A percentile compares a stretch with the other conserved stretches of the same genome.
Conservation (phyloP, 2,797 vertebrate genomes). For the Micromesistius poutassou region DNA sequence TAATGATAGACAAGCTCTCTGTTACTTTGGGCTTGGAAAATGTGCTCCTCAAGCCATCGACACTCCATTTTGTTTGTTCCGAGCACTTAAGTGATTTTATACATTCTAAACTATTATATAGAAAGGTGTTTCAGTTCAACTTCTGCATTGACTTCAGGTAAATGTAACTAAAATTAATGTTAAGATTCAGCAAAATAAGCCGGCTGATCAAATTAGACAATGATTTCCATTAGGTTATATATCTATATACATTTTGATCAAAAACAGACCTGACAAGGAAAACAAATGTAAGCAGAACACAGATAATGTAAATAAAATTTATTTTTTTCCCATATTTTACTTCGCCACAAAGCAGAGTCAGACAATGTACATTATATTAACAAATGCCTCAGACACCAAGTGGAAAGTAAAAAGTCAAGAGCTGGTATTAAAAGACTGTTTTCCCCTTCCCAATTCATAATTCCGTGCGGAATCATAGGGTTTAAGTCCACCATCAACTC, state of each 20-base stretch:
- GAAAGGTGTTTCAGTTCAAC: too few species aligned
- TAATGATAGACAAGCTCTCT: background rate
- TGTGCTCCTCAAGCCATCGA: background rate
- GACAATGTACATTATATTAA: slow-evolving; percentile 41
- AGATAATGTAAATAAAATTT: slow-evolving; percentile 67
- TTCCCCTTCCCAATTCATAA: slow-evolving; percentile 12
- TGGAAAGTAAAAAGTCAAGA: slow-evolving; percentile 6
- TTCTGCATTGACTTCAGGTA: too few species aligned
- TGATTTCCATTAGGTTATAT: background rate
- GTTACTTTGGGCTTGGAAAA: background rate
- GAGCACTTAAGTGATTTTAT: too few species aligned
- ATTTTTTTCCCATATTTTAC: slow-evolving; percentile 62
- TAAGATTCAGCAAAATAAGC: too few species aligned
- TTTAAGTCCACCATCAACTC: background rate
- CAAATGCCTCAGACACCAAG: slow-evolving; percentile 32
- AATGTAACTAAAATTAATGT: too few species aligned
- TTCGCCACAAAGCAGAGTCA: slow-evolving; percentile 38
- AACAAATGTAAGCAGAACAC: background rate
- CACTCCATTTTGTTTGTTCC: too few species aligned
- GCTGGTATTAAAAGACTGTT: slow-evolving; percentile 4
- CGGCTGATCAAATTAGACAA: background rate
- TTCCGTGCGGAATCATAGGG: background rate
- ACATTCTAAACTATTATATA: too few species aligned
- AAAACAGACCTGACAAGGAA: background rate
- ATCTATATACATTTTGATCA: background rate